Conservation (phyloP, 2,113 vertebrate species). For the Lepisosteus osseus region DNA sequence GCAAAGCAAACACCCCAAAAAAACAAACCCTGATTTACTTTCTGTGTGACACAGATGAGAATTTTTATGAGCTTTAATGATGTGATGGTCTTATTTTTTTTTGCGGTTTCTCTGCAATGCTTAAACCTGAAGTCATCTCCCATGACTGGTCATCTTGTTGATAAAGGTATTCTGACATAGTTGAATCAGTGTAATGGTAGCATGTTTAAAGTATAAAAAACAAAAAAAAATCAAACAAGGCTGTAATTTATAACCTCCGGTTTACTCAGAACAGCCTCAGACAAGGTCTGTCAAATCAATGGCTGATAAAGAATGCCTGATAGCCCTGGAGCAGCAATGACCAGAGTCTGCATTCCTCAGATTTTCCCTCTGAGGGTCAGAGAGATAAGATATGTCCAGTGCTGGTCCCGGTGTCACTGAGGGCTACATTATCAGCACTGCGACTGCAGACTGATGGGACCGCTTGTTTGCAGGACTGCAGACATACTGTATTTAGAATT, state of each 20-base stretch:
- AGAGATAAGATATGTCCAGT: background rate
- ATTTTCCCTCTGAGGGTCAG: background rate
- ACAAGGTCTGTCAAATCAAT: no score
- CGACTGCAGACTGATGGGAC: slow-evolving; percentile 12
- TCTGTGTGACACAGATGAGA: no score
- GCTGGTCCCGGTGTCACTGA: slow-evolving; percentile 2
- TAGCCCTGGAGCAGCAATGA: slow-evolving; percentile 7
- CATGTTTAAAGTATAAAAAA: background rate
- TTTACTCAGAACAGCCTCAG: no score
- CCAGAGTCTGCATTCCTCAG: no score
- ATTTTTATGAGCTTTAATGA: no score
- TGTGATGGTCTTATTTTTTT: no score
- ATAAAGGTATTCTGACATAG: slow-evolving; percentile 17
- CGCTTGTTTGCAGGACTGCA: background rate
- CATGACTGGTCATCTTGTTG: background rate
- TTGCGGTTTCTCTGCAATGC: no score
- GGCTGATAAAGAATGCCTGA: slow-evolving; percentile 31
- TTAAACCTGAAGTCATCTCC: no score
- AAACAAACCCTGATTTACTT: no score
- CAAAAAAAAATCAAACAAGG: no score
- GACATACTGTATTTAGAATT: slow-evolving; percentile 12
- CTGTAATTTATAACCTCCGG: no score
- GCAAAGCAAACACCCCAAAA: no score
- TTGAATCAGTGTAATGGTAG: background rate
- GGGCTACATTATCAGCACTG: slow-evolving; percentile 12